A percentile compares a stretch with the other conserved stretches of the same genome.
These are phyloP conservation scores for Amblyopsis rosae DNA, from an alignment of 2,113 vertebrate species.

Conservation along the genomic window DNA sequence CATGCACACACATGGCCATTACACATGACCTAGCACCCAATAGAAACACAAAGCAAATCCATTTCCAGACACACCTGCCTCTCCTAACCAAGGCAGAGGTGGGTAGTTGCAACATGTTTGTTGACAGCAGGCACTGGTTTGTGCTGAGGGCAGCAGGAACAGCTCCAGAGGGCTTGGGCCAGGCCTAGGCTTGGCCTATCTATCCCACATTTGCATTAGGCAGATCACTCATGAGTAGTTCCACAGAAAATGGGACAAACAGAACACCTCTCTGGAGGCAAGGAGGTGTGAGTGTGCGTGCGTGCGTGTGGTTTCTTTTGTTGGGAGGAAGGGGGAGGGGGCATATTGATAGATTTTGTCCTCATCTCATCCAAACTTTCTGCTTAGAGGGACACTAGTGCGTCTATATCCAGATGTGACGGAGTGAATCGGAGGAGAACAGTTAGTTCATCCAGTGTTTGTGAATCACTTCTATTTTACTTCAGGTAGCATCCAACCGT, in stretches of 20 bases:
- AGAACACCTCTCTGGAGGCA: not conserved
- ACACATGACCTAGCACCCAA: not conserved
- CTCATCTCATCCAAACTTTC: slow-evolving; percentile 40
- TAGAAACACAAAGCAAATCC: slow-evolving; percentile 14
- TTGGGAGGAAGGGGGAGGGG: no score
- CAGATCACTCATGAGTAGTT: not conserved
- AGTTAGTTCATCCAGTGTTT: slow-evolving; percentile 43
- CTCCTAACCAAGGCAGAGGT: slow-evolving; percentile 25
- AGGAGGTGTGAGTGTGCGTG: not conserved
- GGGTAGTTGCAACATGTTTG: slow-evolving; percentile 61
- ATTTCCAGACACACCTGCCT: slow-evolving; percentile 30
- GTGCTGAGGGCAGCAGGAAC: slow-evolving; percentile 52
- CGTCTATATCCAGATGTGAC: slow-evolving; percentile 69
- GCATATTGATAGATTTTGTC: not conserved
- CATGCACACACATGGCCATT: not conserved
- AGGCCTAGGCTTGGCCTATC: slow-evolving; percentile 30
- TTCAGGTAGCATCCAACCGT: slow-evolving; percentile 41
- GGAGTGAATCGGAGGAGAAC: slow-evolving; percentile 44
- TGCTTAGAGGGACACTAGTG: slow-evolving; percentile 53
- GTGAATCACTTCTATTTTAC: slow-evolving; percentile 39
- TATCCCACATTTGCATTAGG: not conserved
- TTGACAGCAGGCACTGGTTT: slow-evolving; percentile 37
- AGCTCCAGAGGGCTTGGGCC: slow-evolving; percentile 22
- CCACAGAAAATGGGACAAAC: no score
- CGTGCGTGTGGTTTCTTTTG: not conserved